A percentile compares a stretch with the other conserved stretches of the same genome.
phyloP scores from a whole-genome alignment of 2,888 invertebrate genomes.

The Iselma pallidipennis region DNA sequence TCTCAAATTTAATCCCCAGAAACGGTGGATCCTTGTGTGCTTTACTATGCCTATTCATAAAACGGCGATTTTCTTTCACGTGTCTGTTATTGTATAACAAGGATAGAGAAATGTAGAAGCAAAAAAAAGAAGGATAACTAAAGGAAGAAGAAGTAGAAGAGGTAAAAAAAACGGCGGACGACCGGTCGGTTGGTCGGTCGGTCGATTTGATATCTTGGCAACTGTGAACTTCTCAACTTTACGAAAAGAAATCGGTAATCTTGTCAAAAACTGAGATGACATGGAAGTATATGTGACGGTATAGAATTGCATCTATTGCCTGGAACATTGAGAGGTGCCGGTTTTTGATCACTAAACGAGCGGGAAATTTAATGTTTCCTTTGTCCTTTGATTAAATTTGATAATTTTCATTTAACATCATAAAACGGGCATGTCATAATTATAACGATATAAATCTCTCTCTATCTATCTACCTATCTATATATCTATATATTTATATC shows the following conservation, averaged over 20 bases:
- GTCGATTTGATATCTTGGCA: not conserved
- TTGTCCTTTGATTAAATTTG: not conserved
- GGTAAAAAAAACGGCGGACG: not conserved
- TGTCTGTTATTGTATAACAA: no score
- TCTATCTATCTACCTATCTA: not conserved
- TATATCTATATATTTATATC: not conserved
- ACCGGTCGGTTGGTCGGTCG: not conserved
- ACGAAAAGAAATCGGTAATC: not conserved
- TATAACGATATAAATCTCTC: not conserved
- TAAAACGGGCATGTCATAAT: not conserved
- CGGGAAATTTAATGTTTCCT: not conserved
- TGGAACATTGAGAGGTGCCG: not conserved
- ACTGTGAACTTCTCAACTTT: not conserved
- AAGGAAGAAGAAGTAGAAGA: not conserved
- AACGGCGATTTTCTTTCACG: no score
- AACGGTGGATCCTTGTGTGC: no score
- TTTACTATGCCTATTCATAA: no score
- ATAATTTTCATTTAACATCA: not conserved
- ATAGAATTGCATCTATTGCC: not conserved
- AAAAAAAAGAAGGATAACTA: no score
- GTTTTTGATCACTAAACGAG: not conserved
- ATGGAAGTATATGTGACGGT: not conserved
- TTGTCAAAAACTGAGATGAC: not conserved
- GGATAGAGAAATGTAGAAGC: no score
- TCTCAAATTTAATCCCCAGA: no score